These are phyloP conservation scores for Actias luna DNA, from an alignment of 2,888 invertebrate genomes.

Conservation along the genomic window DNA sequence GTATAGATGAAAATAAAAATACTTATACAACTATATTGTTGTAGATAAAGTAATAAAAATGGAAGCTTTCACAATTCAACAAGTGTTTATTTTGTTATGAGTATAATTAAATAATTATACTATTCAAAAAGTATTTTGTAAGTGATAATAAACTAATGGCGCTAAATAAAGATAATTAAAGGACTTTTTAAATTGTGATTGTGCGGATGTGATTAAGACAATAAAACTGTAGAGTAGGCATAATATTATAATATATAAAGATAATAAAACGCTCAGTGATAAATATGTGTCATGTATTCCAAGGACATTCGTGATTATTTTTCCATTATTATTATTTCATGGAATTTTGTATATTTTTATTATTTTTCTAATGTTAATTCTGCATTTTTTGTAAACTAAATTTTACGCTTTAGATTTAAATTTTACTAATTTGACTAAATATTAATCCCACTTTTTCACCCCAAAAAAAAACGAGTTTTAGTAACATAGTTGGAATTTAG, in stretches of 20 bases:
- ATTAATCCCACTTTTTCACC: too few relatives aligned
- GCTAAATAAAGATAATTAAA: neutral
- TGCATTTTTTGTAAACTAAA: too few relatives aligned
- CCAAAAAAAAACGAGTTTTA: too few relatives aligned
- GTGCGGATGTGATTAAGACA: neutral
- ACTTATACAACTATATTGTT: neutral
- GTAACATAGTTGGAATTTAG: too few relatives aligned
- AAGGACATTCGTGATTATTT: neutral
- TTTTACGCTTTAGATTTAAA: too few relatives aligned
- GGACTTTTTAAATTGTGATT: neutral
- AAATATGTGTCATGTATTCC: neutral
- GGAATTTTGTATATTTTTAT: neutral
- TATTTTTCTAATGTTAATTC: neutral
- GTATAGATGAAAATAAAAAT: neutral
- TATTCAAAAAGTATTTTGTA: too few relatives aligned
- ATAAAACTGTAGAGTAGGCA: neutral
- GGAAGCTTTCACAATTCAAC: too few relatives aligned
- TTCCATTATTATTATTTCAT: neutral
- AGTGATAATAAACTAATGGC: neutral
- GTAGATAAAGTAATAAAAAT: neutral
- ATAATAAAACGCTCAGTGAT: neutral
- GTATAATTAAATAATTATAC: too few relatives aligned
- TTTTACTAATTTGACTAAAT: too few relatives aligned
- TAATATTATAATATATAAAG: neutral
- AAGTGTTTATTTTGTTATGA: neutral